Base-by-base conservation (phyloP, 2,113 vertebrate genomes). In the Dromaius novaehollandiae region DNA sequence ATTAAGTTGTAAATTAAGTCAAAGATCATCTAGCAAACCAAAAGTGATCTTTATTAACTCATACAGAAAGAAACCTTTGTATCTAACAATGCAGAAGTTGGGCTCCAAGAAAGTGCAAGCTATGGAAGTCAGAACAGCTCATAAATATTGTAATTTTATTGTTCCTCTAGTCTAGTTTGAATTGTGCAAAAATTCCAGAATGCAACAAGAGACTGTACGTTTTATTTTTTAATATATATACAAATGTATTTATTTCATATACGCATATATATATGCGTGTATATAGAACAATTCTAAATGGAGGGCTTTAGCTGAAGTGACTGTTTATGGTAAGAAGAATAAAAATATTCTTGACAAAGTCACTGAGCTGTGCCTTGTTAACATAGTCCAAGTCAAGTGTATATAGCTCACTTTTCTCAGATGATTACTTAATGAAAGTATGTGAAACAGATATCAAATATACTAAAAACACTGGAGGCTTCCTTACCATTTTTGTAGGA, bases 391-490 rank as follows among this genome's bases (percentile, higher is more conserved):
- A 75, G 61, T 64, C 44, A 90, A 76, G 9, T n/a, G 3, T 53
- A 17, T 71, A 14, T 11, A 76, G 20, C 15, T 73, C 42, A 60
- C 75, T 51, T 92, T 80, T 83, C 71, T 73, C 48, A 73, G 48
- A 13, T 90, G 48, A 13, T 90, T 76, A 40, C 18, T 85, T 95
- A 82, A 90, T 66, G 70, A 90, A 95, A 92, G 58, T 13, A 9
- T 80, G 53, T 86, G 76, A 86, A 92, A 80, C 26, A 90, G 70
- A 82, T 44, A 75, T 60, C 89, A 88, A 86, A 93, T 90, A 8
- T 12, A 76, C 69, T 95, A 42, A 70, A 81, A 90, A 34, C 30
- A 53, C 34, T 63, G 26, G 17, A 82, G 36, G 13, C 4, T 73
- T 86, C 28, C 66, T 90, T 82, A 94, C 44, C 56, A 38, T 94